Conservation (phyloP, 2,797 vertebrate genomes). For the Rallus crepitans region DNA sequence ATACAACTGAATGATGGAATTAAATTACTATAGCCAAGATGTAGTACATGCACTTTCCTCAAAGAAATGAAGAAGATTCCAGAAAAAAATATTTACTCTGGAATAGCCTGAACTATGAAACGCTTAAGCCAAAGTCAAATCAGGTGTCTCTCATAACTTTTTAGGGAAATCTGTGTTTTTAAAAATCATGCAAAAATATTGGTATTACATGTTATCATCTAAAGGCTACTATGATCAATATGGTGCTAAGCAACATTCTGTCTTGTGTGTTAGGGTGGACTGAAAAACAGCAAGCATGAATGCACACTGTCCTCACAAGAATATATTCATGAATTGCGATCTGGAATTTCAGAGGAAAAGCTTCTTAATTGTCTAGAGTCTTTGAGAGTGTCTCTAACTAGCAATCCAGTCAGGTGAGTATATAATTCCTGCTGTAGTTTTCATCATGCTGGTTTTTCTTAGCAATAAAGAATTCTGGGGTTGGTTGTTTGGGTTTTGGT, state of each 20-base stretch:
- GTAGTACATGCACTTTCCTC: not conserved
- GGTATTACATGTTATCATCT: not conserved
- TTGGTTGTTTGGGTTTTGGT: not conserved
- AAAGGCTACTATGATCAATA: accelerated
- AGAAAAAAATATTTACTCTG: not conserved
- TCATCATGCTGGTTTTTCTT: not conserved
- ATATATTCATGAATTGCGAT: conserved; percentile 95
- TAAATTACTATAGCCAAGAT: not conserved
- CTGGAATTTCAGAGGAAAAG: conserved; percentile 95
- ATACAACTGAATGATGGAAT: not conserved
- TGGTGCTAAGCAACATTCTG: not conserved
- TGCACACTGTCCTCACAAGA: conserved; percentile 96
- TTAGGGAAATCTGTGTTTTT: not conserved
- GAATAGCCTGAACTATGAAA: not conserved
- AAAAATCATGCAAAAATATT: not conserved
- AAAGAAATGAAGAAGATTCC: not conserved
- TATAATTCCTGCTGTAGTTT: not conserved
- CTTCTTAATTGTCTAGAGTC: conserved; percentile 97
- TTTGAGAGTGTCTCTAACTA: conserved; percentile 95
- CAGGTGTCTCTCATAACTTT: not conserved
- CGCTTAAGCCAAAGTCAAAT: accelerated
- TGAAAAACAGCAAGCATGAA: conserved; percentile 98
- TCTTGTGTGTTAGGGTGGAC: conserved; percentile 87
- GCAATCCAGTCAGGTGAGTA: conserved; percentile 97
- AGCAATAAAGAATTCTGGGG: not conserved